Evolutionary conservation across 2,113 vertebrate genomes (phyloP), one percentile per base, ranked within the genome.

Genomic region (Verasper variegatus): DNA sequence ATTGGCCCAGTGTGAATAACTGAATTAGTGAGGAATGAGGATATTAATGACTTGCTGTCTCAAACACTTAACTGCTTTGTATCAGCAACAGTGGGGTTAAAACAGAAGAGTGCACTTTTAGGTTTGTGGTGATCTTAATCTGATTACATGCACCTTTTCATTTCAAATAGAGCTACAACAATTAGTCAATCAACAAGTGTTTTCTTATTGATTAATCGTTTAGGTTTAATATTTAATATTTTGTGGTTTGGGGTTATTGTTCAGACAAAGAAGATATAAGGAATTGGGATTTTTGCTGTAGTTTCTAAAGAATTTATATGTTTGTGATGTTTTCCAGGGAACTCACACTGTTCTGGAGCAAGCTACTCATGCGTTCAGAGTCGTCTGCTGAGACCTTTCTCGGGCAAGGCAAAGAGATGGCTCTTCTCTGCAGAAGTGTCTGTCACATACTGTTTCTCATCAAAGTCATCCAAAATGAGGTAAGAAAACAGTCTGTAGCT

Each of bases 391-490:
- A 97, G 83, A 95, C 95, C 0, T 98, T 99, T 93, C 95, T 99
- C 82, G 95, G 97, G 82, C 96, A 95, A 88, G 97, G 98, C 92
- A 96, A 97, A 87, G 95, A 97, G 58, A 95, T 99, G 93, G 97
- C 97, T 89, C 94, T 96, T 86, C 95, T 98, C 90, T 97, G 97
- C 73, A 96, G 97, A 92, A 99, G 96, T 60, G 98, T 99, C 62
- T 99, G 99, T 93, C 98, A 99, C 90, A 98, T 99, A 92, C 97
- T 99, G 93, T 99, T 99, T 92, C 94, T 99, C 84, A 99, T 99
- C 92, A 99, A 99, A 96, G 97, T 99, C 85, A 97, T 99, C 89
- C 98, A 99, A 93, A 98, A 97, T 80, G 98, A 99, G 97, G 98
- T 99, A 95, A 96, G 94, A 23, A 68, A 67, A n/a, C 5, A 15